Percentiles rank a stretch among this genome's conserved stretches.
Conservation (phyloP, 2,113 vertebrate species). For the Sorex fumeus region DNA sequence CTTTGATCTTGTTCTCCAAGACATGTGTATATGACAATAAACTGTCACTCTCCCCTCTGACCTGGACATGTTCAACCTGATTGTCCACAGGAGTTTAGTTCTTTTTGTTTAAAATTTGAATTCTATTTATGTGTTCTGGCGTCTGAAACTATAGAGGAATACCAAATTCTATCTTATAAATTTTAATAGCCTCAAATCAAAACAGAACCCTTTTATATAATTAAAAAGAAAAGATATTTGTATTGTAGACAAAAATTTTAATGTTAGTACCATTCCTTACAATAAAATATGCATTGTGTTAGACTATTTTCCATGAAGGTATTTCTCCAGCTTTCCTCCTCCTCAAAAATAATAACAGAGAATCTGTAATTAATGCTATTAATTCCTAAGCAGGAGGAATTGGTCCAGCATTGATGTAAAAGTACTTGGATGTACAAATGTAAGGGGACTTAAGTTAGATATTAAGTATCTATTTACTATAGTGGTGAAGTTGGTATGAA, state of each 20-base stretch:
- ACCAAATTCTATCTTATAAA: background rate
- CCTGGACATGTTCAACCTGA: constrained; percentile 48
- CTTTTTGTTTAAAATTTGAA: background rate
- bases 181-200: background rate
- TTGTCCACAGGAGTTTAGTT: constrained; percentile 53
- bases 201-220: no score
- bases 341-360: background rate
- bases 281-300: constrained; percentile 23
- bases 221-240: no score
- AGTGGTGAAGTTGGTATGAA: background rate
- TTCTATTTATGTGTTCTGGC: constrained; percentile 28
- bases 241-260: no score
- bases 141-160: background rate
- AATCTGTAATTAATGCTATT: background rate
- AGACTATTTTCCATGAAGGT: background rate
- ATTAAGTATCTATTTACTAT: background rate
- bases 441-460: background rate
- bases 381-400: background rate
- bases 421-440: background rate
- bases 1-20: constrained; percentile 45
- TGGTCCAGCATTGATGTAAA: background rate
- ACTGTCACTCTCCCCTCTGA: constrained; percentile 39
- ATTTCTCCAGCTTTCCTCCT: background rate
- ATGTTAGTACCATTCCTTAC: background rate
- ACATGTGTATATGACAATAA: constrained; percentile 58